A percentile compares a stretch with the other conserved stretches of the same genome.
These are phyloP conservation scores for Caenorhabditis tropicalis DNA, from an alignment of 1,140 invertebrate species.

Conservation along the genomic window DNA sequence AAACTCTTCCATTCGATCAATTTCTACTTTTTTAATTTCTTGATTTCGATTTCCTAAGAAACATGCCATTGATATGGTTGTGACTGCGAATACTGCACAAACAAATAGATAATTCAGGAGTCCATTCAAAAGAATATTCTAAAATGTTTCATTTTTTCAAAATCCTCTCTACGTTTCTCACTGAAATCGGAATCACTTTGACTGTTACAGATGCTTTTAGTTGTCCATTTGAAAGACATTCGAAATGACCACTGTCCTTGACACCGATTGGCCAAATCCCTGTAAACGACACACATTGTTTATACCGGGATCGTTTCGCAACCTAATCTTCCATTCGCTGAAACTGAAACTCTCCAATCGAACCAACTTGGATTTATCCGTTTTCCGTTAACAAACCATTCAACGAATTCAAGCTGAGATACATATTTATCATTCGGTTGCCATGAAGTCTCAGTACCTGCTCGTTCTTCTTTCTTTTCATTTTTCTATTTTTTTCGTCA, in stretches of 20 bases:
- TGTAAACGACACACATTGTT: neutral
- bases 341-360: conserved; percentile 33
- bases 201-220: conserved; percentile 1
- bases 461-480: neutral
- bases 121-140: neutral
- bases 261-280: neutral
- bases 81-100: neutral
- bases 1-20: conserved; percentile 18
- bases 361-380: neutral
- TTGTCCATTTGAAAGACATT: conserved; percentile 7
- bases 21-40: neutral
- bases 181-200: neutral
- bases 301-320: neutral
- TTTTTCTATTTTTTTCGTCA: neutral
- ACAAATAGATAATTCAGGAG: conserved; percentile 15
- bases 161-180: neutral
- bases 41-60: neutral
- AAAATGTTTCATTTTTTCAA: neutral
- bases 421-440: neutral
- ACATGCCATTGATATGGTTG: neutral
- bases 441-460: too few relatives aligned
- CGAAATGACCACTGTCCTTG: conserved; percentile 3
- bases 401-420: neutral
- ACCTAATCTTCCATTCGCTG: neutral
- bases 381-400: conserved; percentile 20